phyloP scores from a whole-genome alignment of 2,113 vertebrate species.

The Aplodontia rufa region DNA sequence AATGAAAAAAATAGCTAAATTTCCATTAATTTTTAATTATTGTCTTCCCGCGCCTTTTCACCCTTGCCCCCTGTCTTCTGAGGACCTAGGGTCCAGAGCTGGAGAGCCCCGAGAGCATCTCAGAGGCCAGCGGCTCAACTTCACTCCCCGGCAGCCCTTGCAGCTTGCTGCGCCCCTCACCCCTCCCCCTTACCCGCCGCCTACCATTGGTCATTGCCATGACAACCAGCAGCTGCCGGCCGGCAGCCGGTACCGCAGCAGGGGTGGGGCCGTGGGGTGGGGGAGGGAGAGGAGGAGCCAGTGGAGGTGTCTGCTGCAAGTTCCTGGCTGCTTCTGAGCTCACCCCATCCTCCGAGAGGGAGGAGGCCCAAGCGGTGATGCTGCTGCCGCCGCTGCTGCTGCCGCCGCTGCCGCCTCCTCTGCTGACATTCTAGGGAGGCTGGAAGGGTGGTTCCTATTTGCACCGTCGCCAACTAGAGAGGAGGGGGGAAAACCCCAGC shows the following conservation, averaged over 20 bases:
- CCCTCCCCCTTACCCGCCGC: constrained; percentile 55
- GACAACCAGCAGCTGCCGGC: constrained; percentile 74
- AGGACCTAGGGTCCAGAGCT: neutral
- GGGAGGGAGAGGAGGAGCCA: constrained; percentile 67
- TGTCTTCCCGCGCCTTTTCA: neutral
- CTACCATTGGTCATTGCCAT: constrained; percentile 73
- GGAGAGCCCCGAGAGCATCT: constrained; percentile 11
- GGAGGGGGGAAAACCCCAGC: constrained; percentile 48
- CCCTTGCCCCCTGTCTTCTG: neutral
- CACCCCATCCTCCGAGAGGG: constrained; percentile 82
- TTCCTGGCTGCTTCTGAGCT: constrained; percentile 81
- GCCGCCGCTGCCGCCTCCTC: neutral
- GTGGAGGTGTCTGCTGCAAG: constrained; percentile 79
- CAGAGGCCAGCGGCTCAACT: neutral
- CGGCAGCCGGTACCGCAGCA: constrained; percentile 75
- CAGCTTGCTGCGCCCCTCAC: neutral
- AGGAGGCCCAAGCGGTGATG: constrained; percentile 77
- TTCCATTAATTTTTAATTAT: neutral
- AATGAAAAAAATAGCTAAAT: neutral
- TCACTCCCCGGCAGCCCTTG: neutral
- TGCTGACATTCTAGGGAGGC: constrained; percentile 67
- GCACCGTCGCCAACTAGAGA: constrained; percentile 71
- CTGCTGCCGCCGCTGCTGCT: constrained; percentile 8
- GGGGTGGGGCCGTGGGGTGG: constrained; percentile 74
- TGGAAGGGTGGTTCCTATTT: constrained; percentile 78